Evolutionary conservation across 1,140 invertebrate genomes (phyloP).

Genomic region (Eurytemora carolleeae): DNA sequence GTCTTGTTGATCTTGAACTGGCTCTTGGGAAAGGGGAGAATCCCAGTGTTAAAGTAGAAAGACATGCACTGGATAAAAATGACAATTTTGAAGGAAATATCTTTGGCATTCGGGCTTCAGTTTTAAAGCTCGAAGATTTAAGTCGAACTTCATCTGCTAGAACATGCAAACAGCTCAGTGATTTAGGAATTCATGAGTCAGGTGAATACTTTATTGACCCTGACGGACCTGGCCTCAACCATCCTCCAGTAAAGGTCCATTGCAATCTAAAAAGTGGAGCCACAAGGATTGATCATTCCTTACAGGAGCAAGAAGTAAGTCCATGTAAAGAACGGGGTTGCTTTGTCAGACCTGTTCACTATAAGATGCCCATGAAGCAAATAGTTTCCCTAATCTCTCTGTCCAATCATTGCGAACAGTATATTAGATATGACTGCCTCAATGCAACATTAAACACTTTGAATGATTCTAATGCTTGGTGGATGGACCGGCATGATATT

Average conservation of each 20-base stretch:
- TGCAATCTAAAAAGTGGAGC: not conserved
- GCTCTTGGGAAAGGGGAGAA: no score
- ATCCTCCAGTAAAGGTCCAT: not conserved
- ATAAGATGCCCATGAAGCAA: not conserved
- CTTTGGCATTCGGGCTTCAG: no score
- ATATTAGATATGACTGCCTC: not conserved
- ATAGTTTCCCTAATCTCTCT: not conserved
- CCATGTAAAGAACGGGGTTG: not conserved
- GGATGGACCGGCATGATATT: not conserved
- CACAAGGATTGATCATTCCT: not conserved
- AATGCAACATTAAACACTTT: not conserved
- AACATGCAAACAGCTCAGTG: no score
- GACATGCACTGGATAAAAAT: no score
- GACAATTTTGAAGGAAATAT: no score
- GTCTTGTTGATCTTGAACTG: no score
- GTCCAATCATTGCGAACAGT: not conserved
- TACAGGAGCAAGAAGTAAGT: not conserved
- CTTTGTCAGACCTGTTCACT: not conserved
- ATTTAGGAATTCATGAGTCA: no score
- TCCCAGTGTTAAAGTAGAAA: no score
- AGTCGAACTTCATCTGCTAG: no score
- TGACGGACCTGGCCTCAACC: not conserved
- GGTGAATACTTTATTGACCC: no score
- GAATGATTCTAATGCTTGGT: not conserved
- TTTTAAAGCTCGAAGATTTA: no score